A percentile compares a stretch with the other conserved stretches of the same genome.
Conservation (phyloP, 2,888 invertebrate genomes). For the Prosopocoilus inquinatus region DNA sequence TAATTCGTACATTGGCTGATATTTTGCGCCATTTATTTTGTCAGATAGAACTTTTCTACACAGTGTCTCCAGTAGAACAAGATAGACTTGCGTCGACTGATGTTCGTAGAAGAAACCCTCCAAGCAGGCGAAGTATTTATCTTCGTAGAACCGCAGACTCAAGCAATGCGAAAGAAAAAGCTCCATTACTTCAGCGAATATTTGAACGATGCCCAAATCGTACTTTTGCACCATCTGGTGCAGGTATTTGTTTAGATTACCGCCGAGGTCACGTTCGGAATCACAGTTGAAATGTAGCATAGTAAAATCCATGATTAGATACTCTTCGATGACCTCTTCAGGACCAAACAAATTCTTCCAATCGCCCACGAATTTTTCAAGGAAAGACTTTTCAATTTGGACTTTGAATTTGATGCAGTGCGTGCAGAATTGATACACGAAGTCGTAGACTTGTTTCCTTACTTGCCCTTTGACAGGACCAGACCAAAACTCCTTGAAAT, state of each 20-base stretch:
- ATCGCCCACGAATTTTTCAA: background rate
- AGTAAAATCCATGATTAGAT: conserved; percentile 5
- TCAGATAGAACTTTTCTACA: too few species aligned
- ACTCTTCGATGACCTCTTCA: conserved; percentile 2
- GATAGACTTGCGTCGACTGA: too few species aligned
- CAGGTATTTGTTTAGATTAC: background rate
- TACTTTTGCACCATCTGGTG: background rate
- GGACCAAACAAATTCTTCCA: background rate
- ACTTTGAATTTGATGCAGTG: background rate
- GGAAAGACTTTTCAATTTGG: background rate
- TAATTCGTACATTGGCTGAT: too few species aligned
- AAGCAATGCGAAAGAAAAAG: background rate
- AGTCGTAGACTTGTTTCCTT: conserved; percentile 3
- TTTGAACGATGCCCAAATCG: background rate
- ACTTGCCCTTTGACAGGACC: too few species aligned
- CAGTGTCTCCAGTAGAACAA: too few species aligned
- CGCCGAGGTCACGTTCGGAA: conserved; percentile 3
- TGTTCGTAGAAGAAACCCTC: background rate
- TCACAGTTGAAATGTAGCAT: background rate
- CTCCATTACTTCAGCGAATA: background rate
- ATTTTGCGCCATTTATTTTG: too few species aligned
- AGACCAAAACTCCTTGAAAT: background rate
- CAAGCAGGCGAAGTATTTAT: background rate
- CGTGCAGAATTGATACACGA: background rate
- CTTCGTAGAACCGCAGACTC: background rate